Percentiles rank a stretch among this genome's conserved stretches.
Conservation (phyloP, 2,113 vertebrate genomes). For the Morone chrysops region DNA sequence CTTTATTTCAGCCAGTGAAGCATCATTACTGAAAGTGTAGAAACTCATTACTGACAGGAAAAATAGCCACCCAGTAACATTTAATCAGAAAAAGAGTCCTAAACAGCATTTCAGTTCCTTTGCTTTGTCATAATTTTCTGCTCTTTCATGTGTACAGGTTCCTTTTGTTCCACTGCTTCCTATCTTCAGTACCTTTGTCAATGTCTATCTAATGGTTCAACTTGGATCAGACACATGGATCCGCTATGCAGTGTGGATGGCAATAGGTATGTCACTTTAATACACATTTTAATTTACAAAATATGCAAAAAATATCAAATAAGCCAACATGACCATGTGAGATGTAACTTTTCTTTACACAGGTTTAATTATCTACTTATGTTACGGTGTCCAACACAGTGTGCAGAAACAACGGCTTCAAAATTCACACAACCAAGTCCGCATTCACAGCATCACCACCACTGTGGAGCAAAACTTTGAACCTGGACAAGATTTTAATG, state of each 20-base stretch:
- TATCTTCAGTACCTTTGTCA: slow-evolving; percentile 84
- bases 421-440: slow-evolving; percentile 32
- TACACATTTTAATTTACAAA: background rate
- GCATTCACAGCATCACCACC: slow-evolving; percentile 39
- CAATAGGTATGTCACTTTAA: slow-evolving; percentile 78
- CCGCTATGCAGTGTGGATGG: slow-evolving; percentile 88
- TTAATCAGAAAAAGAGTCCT: too few species aligned
- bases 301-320: background rate
- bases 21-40: background rate
- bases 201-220: slow-evolving; percentile 85
- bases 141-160: slow-evolving; percentile 78
- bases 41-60: background rate
- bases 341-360: slow-evolving; percentile 21
- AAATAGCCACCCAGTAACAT: background rate
- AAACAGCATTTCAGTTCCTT: background rate
- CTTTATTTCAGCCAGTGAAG: background rate
- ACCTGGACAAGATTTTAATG: slow-evolving; percentile 23
- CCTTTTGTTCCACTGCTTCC: slow-evolving; percentile 88
- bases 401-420: slow-evolving; percentile 75
- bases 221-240: slow-evolving; percentile 86
- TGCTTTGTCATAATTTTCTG: background rate
- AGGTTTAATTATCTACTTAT: slow-evolving; percentile 90
- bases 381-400: slow-evolving; percentile 88
- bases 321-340: background rate
- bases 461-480: slow-evolving; percentile 28